These are phyloP conservation scores for Engystomops pustulosus DNA, from an alignment of 2,113 vertebrate species.

Conservation along the genomic window DNA sequence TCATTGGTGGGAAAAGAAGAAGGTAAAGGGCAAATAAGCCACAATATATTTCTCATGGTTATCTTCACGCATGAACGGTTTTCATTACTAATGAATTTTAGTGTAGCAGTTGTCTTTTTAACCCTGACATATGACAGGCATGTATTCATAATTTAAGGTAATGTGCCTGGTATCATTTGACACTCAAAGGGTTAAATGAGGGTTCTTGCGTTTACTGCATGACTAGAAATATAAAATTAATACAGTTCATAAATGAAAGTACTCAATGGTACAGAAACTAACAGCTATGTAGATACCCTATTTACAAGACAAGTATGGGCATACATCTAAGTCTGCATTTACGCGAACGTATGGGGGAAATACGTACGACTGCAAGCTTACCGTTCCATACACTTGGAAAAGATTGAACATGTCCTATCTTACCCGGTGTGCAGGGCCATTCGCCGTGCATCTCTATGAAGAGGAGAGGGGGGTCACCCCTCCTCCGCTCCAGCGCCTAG, in stretches of 20 bases:
- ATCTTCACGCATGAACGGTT: conserved; percentile 46
- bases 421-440: too few species aligned
- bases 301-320: too few species aligned
- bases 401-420: too few species aligned
- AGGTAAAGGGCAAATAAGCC: conserved; percentile 73
- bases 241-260: too few species aligned
- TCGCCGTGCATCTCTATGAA: too few species aligned
- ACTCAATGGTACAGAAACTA: background rate
- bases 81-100: conserved; percentile 19
- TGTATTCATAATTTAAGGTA: background rate
- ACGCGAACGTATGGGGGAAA: too few species aligned
- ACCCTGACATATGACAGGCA: conserved; percentile 11
- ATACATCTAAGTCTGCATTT: too few species aligned
- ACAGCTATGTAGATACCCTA: background rate
- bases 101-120: conserved; percentile 48
- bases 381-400: too few species aligned
- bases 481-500: too few species aligned
- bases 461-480: too few species aligned
- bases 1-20: conserved; percentile 87
- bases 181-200: conserved; percentile 27
- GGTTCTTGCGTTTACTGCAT: background rate
- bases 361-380: too few species aligned
- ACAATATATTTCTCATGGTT: background rate
- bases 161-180: background rate
- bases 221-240: background rate